phyloP scores from a whole-genome alignment of 2,888 invertebrate genomes.

The Scotopteryx bipunctaria region DNA sequence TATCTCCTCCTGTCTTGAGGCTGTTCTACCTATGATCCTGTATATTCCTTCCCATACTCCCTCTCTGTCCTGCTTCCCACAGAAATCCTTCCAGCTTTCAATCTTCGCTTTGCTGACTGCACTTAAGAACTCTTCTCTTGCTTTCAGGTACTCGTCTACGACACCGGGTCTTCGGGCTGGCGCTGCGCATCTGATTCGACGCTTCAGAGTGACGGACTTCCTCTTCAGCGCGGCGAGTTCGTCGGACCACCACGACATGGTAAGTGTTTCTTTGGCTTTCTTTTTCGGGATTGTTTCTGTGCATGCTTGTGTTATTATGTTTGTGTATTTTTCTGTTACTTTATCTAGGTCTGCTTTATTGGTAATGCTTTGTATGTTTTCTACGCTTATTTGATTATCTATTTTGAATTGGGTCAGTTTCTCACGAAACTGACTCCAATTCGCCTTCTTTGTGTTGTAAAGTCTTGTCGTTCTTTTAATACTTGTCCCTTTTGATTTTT shows the following conservation, averaged over 20 bases:
- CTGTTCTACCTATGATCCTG: constrained; percentile 15
- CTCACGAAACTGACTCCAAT: constrained; percentile 14
- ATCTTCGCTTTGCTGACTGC: constrained; percentile 15
- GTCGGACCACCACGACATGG: constrained; percentile 24
- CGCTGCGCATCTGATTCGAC: constrained; percentile 1
- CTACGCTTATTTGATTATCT: constrained; percentile 5
- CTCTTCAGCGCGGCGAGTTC: constrained; percentile 6
- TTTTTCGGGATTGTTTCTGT: constrained; percentile 1
- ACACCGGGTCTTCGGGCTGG: no score
- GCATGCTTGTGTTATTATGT: constrained; percentile 10
- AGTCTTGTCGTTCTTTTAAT: no score
- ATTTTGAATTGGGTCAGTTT: constrained; percentile 17
- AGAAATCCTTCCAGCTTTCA: constrained; percentile 33
- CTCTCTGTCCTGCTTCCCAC: no score
- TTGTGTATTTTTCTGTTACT: neutral
- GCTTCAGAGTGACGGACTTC: neutral
- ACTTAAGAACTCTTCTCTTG: constrained; percentile 3
- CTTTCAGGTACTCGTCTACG: constrained; percentile 14
- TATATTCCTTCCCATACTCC: constrained; percentile 26
- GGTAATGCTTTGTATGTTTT: constrained; percentile 11
- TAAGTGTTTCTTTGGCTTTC: constrained; percentile 3
- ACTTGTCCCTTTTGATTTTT: constrained; percentile 20
- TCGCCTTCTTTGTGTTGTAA: constrained; percentile 17
- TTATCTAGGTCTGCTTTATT: constrained; percentile 8
- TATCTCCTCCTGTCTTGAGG: constrained; percentile 9